These are phyloP conservation scores for Varanus komodoensis DNA, from an alignment of 2,113 vertebrate genomes.

Conservation along the genomic window DNA sequence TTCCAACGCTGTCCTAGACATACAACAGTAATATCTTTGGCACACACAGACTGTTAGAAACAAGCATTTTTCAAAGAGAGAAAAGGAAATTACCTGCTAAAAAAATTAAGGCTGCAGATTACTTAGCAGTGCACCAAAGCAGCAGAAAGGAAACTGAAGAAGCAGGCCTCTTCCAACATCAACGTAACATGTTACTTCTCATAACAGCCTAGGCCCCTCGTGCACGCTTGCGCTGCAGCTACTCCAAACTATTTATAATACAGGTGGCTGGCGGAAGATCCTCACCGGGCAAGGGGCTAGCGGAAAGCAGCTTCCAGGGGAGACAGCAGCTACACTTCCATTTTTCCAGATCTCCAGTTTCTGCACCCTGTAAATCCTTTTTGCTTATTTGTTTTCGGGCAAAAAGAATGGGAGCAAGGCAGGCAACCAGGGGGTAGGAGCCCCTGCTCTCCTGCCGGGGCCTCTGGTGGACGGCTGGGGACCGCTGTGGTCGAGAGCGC, in stretches of 20 bases:
- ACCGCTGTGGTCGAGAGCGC: too few species aligned
- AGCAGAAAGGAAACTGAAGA: conserved; percentile 66
- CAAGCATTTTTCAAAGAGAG: conserved; percentile 63
- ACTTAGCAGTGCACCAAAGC: conserved; percentile 47
- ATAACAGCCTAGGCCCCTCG: neutral
- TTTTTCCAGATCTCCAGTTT: neutral
- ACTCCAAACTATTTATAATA: conserved; percentile 39
- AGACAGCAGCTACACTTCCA: neutral
- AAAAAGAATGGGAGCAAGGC: neutral
- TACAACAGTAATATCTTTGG: conserved; percentile 55
- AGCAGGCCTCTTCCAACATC: conserved; percentile 39
- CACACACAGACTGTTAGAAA: conserved; percentile 38
- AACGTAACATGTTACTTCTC: conserved; percentile 20
- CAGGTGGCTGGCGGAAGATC: neutral
- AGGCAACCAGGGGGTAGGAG: neutral
- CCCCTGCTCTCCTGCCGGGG: neutral
- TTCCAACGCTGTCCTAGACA: conserved; percentile 44
- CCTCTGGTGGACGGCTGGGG: neutral
- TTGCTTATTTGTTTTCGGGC: neutral
- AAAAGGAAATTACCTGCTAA: conserved; percentile 68
- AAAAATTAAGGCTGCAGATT: conserved; percentile 64
- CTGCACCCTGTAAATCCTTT: neutral
- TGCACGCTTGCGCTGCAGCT: neutral
- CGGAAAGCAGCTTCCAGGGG: neutral
- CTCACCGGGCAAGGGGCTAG: conserved; percentile 11